Evolutionary conservation across 2,797 vertebrate genomes (phyloP), one percentile per base, ranked within the genome.

Genomic region (Trematomus bernacchii): DNA sequence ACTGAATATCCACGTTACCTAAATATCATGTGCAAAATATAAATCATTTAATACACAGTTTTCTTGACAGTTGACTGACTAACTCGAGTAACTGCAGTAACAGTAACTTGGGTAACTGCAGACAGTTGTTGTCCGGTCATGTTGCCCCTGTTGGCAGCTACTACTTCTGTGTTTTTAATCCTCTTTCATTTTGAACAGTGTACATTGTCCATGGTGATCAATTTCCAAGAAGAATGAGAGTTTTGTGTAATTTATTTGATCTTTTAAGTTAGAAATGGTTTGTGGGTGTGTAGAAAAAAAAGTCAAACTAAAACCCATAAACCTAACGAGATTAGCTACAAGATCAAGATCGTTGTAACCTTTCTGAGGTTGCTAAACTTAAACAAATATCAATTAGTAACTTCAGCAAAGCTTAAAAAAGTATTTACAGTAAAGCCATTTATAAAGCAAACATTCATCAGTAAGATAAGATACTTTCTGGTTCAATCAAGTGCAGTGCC

Each of bases 381-480:
- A 55, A 63, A n/a, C 21, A 37, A 58, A 40, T 44, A 27, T 72
- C 33, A 18, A 43, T 47, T 8, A 33, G 44, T 63, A 13, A 52
- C 14, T 19, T 68, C 19, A 54, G 43, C 10, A 19, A 2, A 66
- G 27, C 27, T 27, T 27, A 27, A 27, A 47, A 23, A 70, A 47
- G 47, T 37, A 14, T 43, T 27, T 16, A 42, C 37, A 61, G 18
- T 18, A 66, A 30, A 55, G 2, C 18, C 52, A 1, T 42, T 27
- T 18, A 14, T 10, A 11, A 18, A 7, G 2, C 10, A 30, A 3
- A 54, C 19, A 3, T 30, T 37, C 27, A 27, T 27, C 27, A 60
- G 44, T 58, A 57, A 44, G 50, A 37, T 30, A 16, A 18, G 42
- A 52, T 9, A 4, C 27, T 48, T 21, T 54, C 16, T 33, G 16